Conservation (phyloP, 2,888 invertebrate genomes). For the Allygus modestus region DNA sequence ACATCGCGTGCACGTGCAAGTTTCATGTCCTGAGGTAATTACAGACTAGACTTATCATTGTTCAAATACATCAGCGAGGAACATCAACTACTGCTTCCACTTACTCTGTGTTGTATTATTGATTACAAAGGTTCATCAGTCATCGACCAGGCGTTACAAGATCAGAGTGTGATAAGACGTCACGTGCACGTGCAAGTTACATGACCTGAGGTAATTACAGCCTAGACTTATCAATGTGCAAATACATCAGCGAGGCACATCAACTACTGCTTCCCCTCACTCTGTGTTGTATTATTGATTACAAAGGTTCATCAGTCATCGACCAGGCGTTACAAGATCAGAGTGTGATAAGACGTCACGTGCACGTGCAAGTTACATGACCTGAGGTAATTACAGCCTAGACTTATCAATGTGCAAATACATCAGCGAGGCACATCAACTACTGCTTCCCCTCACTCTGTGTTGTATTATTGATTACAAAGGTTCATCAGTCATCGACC, state of each 20-base stretch:
- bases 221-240: constrained; percentile 19
- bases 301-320: constrained; percentile 15
- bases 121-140: constrained; percentile 27
- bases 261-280: background rate
- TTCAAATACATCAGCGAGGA: constrained; percentile 6
- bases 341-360: constrained; percentile 9
- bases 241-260: constrained; percentile 21
- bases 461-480: constrained; percentile 26
- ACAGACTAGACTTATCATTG: constrained; percentile 29
- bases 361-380: constrained; percentile 2
- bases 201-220: constrained; percentile 3
- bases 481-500: constrained; percentile 9
- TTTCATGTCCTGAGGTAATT: background rate
- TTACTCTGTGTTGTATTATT: constrained; percentile 8
- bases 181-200: constrained; percentile 3
- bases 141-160: background rate
- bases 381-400: constrained; percentile 10
- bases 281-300: constrained; percentile 21
- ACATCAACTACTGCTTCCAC: background rate
- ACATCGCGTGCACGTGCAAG: constrained; percentile 6
- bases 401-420: constrained; percentile 26
- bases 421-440: constrained; percentile 10
- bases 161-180: constrained; percentile 14
- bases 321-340: background rate
- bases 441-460: background rate